These are phyloP conservation scores for Drosophila sordidapex DNA, from an alignment of 2,888 invertebrate species.

Conservation along the genomic window DNA sequence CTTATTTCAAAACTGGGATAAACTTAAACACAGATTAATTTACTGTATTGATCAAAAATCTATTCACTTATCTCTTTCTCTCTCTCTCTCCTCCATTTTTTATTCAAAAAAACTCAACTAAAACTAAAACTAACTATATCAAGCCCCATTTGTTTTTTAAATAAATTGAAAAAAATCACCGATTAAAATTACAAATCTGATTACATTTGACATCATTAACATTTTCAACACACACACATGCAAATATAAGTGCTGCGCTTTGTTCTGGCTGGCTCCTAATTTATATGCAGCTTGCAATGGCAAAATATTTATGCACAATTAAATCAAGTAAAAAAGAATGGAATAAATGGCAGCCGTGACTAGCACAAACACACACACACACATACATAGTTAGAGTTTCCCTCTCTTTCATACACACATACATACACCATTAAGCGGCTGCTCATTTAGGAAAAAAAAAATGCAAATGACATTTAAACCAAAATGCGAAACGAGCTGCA, in stretches of 20 bases:
- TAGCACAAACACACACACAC: conserved; percentile 12
- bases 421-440: conserved; percentile 48
- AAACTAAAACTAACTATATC: not conserved
- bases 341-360: conserved; percentile 61
- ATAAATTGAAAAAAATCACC: conserved; percentile 13
- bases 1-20: not conserved
- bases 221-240: conserved; percentile 15
- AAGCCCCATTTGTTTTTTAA: conserved; percentile 31
- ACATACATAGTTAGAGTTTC: not conserved
- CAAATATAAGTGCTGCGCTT: conserved; percentile 24
- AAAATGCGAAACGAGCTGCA: conserved; percentile 49
- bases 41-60: not conserved
- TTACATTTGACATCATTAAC: conserved; percentile 45
- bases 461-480: conserved; percentile 75
- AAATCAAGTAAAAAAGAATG: conserved; percentile 77
- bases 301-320: conserved; percentile 81
- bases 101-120: not conserved
- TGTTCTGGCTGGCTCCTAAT: conserved; percentile 51
- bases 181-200: conserved; percentile 39
- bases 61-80: not conserved
- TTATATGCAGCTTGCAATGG: conserved; percentile 72
- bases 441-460: conserved; percentile 55
- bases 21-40: not conserved
- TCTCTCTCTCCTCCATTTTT: not conserved
- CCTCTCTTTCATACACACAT: conserved; percentile 13